Conservation (phyloP, 2,888 invertebrate genomes). For the Geotrupes spiniger region DNA sequence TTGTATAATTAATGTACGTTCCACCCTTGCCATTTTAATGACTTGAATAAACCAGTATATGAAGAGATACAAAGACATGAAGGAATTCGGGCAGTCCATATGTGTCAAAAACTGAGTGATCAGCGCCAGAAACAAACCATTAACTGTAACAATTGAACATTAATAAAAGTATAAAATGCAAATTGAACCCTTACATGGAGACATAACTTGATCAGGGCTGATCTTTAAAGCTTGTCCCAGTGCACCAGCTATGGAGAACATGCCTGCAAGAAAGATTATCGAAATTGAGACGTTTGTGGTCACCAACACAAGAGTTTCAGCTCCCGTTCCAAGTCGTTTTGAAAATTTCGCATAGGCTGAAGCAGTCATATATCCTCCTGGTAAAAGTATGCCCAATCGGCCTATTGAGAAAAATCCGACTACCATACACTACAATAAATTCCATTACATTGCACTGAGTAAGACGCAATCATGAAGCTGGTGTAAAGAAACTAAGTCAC, state of each 20-base stretch:
- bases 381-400: constrained; percentile 27
- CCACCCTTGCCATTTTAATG: constrained; percentile 24
- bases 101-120: constrained; percentile 29
- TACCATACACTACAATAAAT: constrained; percentile 16
- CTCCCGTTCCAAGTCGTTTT: constrained; percentile 23
- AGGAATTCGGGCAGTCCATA: constrained; percentile 24
- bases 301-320: constrained; percentile 21
- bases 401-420: constrained; percentile 18
- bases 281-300: constrained; percentile 15
- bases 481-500: no score
- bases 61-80: constrained; percentile 25
- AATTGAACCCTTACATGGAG: constrained; percentile 24
- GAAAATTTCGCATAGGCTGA: constrained; percentile 28
- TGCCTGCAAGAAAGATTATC: constrained; percentile 18
- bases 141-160: no score
- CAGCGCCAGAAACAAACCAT: constrained; percentile 27
- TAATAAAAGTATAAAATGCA: no score
- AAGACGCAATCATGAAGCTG: no score
- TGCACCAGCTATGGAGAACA: constrained; percentile 24
- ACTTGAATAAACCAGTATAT: constrained; percentile 28
- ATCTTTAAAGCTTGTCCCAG: constrained; percentile 19
- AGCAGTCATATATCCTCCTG: constrained; percentile 32
- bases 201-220: constrained; percentile 15
- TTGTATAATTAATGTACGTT: not conserved
- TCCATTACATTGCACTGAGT: no score